phyloP scores from a whole-genome alignment of 2,113 vertebrate genomes.

The Podarcis cretensis region DNA sequence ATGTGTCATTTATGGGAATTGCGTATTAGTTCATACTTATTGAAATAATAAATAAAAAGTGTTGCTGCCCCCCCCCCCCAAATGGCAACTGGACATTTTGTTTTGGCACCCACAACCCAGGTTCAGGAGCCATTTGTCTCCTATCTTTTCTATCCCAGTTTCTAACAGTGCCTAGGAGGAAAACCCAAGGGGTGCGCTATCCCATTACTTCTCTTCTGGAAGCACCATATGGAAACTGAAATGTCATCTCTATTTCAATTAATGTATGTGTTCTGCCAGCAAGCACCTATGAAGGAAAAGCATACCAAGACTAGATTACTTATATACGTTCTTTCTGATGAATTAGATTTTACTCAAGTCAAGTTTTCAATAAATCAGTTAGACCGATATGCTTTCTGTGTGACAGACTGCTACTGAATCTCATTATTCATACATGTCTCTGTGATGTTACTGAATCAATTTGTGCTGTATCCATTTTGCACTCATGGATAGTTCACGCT shows the following conservation, averaged over 20 bases:
- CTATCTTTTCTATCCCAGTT: no score
- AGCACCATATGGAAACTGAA: slow-evolving; percentile 27
- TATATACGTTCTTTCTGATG: slow-evolving; percentile 45
- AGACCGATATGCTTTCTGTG: slow-evolving; percentile 54
- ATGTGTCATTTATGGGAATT: no score
- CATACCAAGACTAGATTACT: background rate
- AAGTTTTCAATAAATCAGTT: slow-evolving; percentile 71
- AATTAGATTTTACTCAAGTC: slow-evolving; percentile 55
- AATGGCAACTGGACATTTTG: no score
- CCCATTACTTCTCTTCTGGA: slow-evolving; percentile 15
- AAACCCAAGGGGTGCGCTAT: slow-evolving; percentile 6
- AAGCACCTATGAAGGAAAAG: slow-evolving; percentile 28
- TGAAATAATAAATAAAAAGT: no score
- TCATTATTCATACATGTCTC: slow-evolving; percentile 72
- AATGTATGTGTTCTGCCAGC: background rate
- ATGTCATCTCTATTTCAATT: slow-evolving; percentile 18
- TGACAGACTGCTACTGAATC: slow-evolving; percentile 69
- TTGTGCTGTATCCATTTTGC: slow-evolving; percentile 74
- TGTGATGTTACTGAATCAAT: slow-evolving; percentile 75
- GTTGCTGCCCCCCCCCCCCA: no score
- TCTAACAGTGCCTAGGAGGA: background rate
- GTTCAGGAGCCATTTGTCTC: no score
- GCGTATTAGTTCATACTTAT: no score
- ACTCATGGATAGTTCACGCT: slow-evolving; percentile 68
- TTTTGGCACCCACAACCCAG: no score